Conservation (phyloP, 1,140 invertebrate species). For the Trinorchestia longiramus region DNA sequence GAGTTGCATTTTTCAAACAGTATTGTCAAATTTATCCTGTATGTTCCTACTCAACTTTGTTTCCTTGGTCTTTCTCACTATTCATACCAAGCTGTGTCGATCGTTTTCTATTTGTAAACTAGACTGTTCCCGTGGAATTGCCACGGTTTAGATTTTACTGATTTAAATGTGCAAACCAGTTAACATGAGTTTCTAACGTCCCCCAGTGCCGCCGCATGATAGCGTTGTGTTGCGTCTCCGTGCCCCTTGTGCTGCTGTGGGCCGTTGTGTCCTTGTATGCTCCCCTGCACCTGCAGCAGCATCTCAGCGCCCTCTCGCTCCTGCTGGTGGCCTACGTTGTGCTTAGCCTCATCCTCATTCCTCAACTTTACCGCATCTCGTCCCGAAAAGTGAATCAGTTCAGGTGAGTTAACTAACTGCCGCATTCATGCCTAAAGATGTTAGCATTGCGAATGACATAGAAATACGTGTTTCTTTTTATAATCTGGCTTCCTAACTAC, state of each 20-base stretch:
- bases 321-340: slow-evolving; percentile 36
- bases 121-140: too few relatives aligned
- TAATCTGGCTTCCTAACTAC: background rate
- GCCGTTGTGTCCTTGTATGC: background rate
- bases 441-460: too few relatives aligned
- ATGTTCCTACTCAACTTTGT: too few relatives aligned
- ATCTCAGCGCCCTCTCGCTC: background rate
- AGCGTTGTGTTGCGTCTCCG: background rate
- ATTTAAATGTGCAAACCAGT: too few relatives aligned
- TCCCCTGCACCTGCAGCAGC: slow-evolving; percentile 13
- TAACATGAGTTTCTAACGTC: background rate
- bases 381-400: slow-evolving; percentile 10
- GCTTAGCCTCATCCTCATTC: background rate
- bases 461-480: background rate
- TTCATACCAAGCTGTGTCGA: too few relatives aligned
- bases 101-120: too few relatives aligned
- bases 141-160: too few relatives aligned
- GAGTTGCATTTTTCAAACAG: too few relatives aligned
- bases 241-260: slow-evolving; percentile 19
- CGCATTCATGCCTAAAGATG: background rate
- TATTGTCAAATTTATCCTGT: too few relatives aligned
- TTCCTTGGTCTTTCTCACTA: too few relatives aligned
- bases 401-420: background rate
- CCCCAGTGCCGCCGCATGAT: background rate
- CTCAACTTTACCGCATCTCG: background rate